Conservation (phyloP, 2,888 invertebrate species). For the Tridacna gigas region DNA sequence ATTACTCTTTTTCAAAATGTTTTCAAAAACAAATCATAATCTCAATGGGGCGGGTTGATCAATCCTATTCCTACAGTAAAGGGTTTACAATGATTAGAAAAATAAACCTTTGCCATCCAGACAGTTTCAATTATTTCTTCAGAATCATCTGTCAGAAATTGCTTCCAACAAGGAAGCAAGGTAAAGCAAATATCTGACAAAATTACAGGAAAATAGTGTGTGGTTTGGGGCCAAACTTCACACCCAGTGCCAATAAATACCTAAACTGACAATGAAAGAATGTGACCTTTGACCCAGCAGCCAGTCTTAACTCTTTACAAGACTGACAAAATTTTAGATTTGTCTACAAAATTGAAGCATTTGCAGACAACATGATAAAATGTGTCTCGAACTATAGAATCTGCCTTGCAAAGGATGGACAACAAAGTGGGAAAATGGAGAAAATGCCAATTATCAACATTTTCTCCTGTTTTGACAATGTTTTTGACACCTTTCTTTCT, state of each 20-base stretch:
- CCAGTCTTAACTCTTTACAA: background rate
- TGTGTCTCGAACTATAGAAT: background rate
- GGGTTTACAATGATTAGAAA: background rate
- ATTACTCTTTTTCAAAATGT: too few relatives aligned
- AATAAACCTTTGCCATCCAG: constrained; percentile 11
- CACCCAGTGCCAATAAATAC: background rate
- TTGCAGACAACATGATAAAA: background rate
- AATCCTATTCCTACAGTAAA: too few relatives aligned
- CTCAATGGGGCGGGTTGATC: too few relatives aligned
- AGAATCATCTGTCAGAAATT: constrained; percentile 19
- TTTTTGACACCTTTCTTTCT: background rate
- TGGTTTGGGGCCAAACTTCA: constrained; percentile 11
- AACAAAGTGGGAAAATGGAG: background rate
- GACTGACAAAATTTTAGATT: background rate
- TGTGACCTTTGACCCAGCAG: background rate
- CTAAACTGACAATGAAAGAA: constrained; percentile 10
- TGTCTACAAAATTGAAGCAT: background rate
- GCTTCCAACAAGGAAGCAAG: constrained; percentile 14
- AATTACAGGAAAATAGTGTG: background rate
- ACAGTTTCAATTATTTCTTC: constrained; percentile 16
- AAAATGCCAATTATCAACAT: background rate
- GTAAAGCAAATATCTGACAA: background rate
- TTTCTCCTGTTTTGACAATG: background rate
- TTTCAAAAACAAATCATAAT: too few relatives aligned
- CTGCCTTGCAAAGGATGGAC: background rate